Percentiles rank a stretch among this genome's conserved stretches.
These are phyloP conservation scores for Pteruthius melanotis DNA, from an alignment of 2,113 vertebrate genomes.

Conservation along the genomic window DNA sequence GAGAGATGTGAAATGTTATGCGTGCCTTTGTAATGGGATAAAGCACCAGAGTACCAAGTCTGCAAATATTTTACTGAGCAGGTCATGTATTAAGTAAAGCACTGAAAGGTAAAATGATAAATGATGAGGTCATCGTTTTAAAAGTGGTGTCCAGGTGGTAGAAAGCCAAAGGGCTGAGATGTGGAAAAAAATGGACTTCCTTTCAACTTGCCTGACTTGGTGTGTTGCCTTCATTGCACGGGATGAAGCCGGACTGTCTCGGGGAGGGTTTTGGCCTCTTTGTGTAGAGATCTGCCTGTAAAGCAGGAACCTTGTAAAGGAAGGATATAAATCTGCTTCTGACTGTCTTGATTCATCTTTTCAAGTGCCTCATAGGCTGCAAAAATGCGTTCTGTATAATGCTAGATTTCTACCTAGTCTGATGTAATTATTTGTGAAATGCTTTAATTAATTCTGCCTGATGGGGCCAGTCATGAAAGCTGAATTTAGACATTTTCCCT, in stretches of 20 bases:
- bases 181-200: conserved; percentile 39
- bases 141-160: conserved; percentile 58
- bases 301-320: not conserved
- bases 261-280: not conserved
- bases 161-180: conserved; percentile 45
- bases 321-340: not conserved
- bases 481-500: not conserved
- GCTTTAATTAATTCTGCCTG: not conserved
- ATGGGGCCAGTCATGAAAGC: not conserved
- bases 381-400: not conserved
- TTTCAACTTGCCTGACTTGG: not conserved
- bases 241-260: not conserved
- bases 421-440: not conserved
- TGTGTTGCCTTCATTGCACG: not conserved
- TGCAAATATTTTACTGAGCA: conserved; percentile 72
- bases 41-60: conserved; percentile 61
- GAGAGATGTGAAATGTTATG: conserved; percentile 66
- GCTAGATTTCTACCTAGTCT: not conserved
- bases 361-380: not conserved
- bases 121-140: conserved; percentile 65
- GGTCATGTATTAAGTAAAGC: conserved; percentile 70
- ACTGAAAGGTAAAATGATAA: conserved; percentile 72
- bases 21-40: conserved; percentile 68
- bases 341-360: not conserved
- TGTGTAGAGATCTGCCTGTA: not conserved